phyloP scores from a whole-genome alignment of 2,797 vertebrate genomes.

The Lates japonicus region DNA sequence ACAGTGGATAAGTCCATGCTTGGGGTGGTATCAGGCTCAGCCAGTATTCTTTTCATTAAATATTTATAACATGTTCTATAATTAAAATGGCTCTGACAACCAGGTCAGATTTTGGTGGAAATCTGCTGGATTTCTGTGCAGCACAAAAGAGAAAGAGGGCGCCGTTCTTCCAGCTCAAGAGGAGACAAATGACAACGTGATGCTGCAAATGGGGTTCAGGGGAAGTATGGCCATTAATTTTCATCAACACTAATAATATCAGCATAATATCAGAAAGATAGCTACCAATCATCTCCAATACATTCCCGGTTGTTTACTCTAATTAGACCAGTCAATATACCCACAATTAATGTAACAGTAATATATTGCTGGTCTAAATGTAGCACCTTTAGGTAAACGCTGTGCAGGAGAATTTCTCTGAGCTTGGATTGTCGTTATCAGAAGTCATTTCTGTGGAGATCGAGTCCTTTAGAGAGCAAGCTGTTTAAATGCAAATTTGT shows the following conservation, averaged over 20 bases:
- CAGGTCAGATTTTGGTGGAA: conserved; percentile 31
- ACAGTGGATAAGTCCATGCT: conserved; percentile 25
- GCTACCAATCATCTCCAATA: conserved; percentile 25
- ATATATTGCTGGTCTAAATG: conserved; percentile 12
- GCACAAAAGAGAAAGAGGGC: conserved; percentile 10
- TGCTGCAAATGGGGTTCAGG: neutral
- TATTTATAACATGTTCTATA: conserved; percentile 43
- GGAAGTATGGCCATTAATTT: conserved; percentile 30
- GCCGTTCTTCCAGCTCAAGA: neutral
- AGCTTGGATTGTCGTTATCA: conserved; percentile 25
- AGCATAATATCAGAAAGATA: conserved; percentile 22
- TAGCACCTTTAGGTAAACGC: conserved; percentile 23
- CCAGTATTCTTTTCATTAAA: conserved; percentile 33
- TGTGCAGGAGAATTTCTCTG: conserved; percentile 13
- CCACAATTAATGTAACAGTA: conserved; percentile 29
- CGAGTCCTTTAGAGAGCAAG: conserved; percentile 40
- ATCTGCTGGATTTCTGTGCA: conserved; percentile 37
- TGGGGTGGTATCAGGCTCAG: conserved; percentile 27
- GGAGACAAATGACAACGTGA: conserved; percentile 8
- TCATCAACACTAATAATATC: conserved; percentile 44
- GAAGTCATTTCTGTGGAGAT: conserved; percentile 39
- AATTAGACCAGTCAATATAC: conserved; percentile 37
- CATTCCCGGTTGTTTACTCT: neutral
- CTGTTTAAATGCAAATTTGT: conserved; percentile 74
- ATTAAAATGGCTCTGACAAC: conserved; percentile 45